Base-by-base conservation (phyloP, 1,140 invertebrate genomes). In the Drosophila leontia region DNA sequence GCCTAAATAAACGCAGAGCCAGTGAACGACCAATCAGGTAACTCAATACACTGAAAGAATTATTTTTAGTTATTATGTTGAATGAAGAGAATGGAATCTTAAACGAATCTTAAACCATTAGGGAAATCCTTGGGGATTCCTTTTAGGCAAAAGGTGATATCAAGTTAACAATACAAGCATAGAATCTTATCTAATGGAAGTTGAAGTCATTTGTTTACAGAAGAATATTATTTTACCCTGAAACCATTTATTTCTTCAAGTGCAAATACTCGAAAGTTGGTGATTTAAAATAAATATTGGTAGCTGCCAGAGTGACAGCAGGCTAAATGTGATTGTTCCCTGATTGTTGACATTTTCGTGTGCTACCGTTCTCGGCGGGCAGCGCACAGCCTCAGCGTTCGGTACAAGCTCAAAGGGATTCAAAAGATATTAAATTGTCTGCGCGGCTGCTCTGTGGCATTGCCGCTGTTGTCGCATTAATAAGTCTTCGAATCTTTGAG, bases 271-370 rank as follows among this genome's bases (percentile, higher is more conserved):
- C 55, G 37, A 44, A 57, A 47, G 75, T 55, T 74, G 78, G 75
- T 90, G 85, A 90, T 91, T 90, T 91, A 91, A 90, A 90, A 91
- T 91, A 91, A 90, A 90, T 90, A 90, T 90, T 90, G 85, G 78
- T 90, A 78, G 71, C 82, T 90, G 85, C 84, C 85, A 90, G 82
- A 91, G 76, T 90, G 85, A 90, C 86, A 90, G 81, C 82, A 75
- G 77, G 88, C 86, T 81, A 90, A 90, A 90, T 90, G 85, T 90
- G 85, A 90, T 90, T 90, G 82, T 90, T 90, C 78, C 74, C 44
- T 85, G 85, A 90, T 90, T 90, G 85, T 90, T 90, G 85, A 90
- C 85, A 90, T 90, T 90, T 84, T 90, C 67, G 75, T 78, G 67
- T 68, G 81, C 78, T 85, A 80, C 84, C 50, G 70, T 82, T 78